Evolutionary conservation across 2,797 vertebrate genomes (phyloP), one percentile per base, ranked within the genome.

Genomic region (Neomorphus geoffroyi): DNA sequence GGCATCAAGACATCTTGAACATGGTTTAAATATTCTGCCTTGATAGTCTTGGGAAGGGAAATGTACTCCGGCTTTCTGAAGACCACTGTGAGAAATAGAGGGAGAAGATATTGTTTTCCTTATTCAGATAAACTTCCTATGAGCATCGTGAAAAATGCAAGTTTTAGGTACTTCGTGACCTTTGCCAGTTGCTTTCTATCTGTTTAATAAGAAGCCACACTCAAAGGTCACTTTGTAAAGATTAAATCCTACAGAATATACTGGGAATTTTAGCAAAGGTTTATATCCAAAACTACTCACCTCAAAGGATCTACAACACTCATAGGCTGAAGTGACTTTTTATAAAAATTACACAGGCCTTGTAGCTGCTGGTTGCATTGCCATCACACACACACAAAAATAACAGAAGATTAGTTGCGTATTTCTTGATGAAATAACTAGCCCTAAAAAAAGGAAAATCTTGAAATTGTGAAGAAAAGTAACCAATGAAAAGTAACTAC

Each of bases 321-420:
- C 35, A 6, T 35, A 80, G 15, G 2, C 6, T 5, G 0, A 60
- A 24, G 5, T 16, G 21, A 53, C 2, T 74, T 67, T 2, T 3
- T 13, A 21, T 12, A 51, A 62, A 67, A 85, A 57, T 48, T 45
- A 7, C 21, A 46, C 7, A 58, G 5, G 2, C 62, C 30, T 82
- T 11, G 3, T 80, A 43, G 9, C 7, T 61, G 7, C 21, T 48
- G 18, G 9, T 32, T 69, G 1, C 32, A 4, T 39, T 71, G 16
- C 8, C 22, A 43, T 69, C n/a, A 28, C 13, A 50, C 3, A 57
- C 13, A 45, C 4, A 57, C 1, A 41, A 79, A 69, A 39, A 18
- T 24, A 39, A 10, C 4, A 61, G 24, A 41, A 73, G 2, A 39
- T 43, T 65, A 71, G 6, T 3, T 41, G 3, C 19, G 10, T 60